Base-by-base conservation (phyloP, 2,888 invertebrate genomes). In the Frankliniella intonsa region DNA sequence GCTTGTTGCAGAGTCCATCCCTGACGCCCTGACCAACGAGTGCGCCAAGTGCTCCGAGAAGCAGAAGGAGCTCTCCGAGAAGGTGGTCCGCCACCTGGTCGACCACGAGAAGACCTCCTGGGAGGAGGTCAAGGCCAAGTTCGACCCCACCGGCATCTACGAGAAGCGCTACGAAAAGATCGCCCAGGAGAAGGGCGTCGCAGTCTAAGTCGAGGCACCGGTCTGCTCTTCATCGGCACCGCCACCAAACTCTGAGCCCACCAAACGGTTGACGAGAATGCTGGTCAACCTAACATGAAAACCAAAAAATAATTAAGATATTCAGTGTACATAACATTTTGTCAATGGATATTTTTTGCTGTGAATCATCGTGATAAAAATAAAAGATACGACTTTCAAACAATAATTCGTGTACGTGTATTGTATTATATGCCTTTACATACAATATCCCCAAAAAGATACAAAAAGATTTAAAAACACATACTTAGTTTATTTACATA, bases 21-120 rank as follows among this genome's bases (percentile, higher is more conserved):
- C 85, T 10, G 85, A 85, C 50, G 85, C 85, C n/a, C 82, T 85
- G 25, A 51, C 82, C 62, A 84, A 84, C 50, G 82, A 83, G 62
- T 85, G 85, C 82, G 81, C 38, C 17, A 85, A 85, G 82, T 85
- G 85, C 81, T 83, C 83, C 9, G 82, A 82, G 7, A 80, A 83
- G 22, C 85, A 85, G 83, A 85, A 84, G 83, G 27, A 80, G 8
- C 82, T 84, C 65, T 84, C 84, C 38, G 82, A 84, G 22, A 85
- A 84, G 82, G 84, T 84, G 50, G 81, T 84, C 51, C 82, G 79
- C 14, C 83, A 84, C 83, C 80, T 85, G 82, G 83, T 84, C 79
- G 82, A 83, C 10, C 83, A 85, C 19, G 82, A 84, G 22, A 82
- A 83, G 22, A 81, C 22, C 2, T 84, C 85, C 79, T 85, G 84